Conservation (phyloP, 1,140 invertebrate species). For the Leptestheria dahalacensis region DNA sequence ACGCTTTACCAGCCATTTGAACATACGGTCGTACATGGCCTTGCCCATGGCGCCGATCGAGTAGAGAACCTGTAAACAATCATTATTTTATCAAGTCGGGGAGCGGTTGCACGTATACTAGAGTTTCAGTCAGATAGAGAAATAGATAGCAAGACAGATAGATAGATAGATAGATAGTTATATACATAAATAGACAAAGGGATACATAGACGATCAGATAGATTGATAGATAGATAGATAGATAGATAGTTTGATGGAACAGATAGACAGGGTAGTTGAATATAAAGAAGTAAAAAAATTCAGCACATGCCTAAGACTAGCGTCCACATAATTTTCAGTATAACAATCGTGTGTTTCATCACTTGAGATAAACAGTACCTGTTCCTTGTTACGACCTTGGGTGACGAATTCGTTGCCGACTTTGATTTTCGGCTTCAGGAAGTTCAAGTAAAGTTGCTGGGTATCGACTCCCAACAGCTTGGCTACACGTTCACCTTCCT, state of each 20-base stretch:
- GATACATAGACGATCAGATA: too few species aligned
- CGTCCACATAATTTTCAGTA: not conserved
- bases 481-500: conserved; percentile 87
- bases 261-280: too few species aligned
- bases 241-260: too few species aligned
- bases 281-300: too few species aligned
- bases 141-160: too few species aligned
- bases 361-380: conserved; percentile 37
- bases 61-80: conserved; percentile 46
- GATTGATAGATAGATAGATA: too few species aligned
- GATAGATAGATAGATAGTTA: too few species aligned
- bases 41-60: conserved; percentile 93
- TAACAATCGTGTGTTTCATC: not conserved
- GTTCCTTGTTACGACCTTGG: conserved; percentile 91
- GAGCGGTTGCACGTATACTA: too few species aligned
- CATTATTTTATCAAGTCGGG: too few species aligned
- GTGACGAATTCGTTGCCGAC: conserved; percentile 98
- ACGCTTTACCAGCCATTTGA: conserved; percentile 93
- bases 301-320: too few species aligned
- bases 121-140: too few species aligned
- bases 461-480: conserved; percentile 82
- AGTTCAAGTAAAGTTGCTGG: conserved; percentile 83
- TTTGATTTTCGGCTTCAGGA: conserved; percentile 96
- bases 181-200: too few species aligned
- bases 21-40: conserved; percentile 90